These are phyloP conservation scores for Verasper variegatus DNA, from an alignment of 2,113 vertebrate species.

Conservation along the genomic window DNA sequence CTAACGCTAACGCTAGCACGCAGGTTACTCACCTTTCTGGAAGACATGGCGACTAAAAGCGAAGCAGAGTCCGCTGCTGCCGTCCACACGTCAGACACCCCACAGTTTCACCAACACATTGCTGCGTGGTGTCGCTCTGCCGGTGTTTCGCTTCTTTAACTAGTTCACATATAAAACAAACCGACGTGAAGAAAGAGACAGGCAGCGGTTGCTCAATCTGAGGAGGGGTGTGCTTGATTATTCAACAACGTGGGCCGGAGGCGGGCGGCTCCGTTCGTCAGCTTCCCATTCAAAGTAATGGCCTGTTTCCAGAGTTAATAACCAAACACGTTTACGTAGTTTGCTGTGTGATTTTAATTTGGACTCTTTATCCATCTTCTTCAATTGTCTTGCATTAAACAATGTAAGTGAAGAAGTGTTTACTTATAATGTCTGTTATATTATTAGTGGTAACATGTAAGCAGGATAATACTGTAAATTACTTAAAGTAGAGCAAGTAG, in stretches of 20 bases:
- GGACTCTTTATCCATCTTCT: no score
- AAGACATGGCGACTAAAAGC: conserved; percentile 53
- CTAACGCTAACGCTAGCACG: conserved; percentile 11
- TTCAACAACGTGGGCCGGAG: conserved; percentile 9
- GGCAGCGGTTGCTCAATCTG: background rate
- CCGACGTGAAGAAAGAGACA: background rate
- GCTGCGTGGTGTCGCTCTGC: no score
- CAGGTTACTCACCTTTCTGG: conserved; percentile 70
- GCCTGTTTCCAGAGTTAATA: background rate
- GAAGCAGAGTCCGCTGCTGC: background rate
- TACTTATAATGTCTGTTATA: no score
- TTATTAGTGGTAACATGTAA: no score
- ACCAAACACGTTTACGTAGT: background rate
- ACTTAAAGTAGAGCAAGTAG: no score
- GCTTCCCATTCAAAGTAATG: background rate
- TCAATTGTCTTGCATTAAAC: no score
- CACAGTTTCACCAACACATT: background rate
- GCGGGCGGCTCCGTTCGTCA: background rate
- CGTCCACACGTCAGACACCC: background rate
- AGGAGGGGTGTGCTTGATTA: conserved; percentile 39
- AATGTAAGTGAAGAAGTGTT: no score
- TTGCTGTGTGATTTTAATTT: no score
- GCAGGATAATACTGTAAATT: no score
- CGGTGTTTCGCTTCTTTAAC: background rate
- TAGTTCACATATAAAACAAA: background rate